phyloP scores from a whole-genome alignment of 2,888 invertebrate species.

The Itoplectis maculator region DNA sequence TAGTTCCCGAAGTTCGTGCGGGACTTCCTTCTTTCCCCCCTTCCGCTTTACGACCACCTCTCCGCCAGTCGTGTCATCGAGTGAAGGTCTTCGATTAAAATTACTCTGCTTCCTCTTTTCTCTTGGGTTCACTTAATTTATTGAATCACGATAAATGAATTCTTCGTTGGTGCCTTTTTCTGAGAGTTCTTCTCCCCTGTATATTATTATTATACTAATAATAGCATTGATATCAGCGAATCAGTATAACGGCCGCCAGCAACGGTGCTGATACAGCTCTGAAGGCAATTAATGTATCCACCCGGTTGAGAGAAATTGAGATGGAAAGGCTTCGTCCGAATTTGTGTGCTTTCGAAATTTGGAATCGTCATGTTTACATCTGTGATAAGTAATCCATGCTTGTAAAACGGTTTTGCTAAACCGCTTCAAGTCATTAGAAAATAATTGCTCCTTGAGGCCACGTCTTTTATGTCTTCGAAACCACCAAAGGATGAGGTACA shows the following conservation, averaged over 20 bases:
- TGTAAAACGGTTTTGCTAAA: not conserved
- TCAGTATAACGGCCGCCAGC: slow-evolving; percentile 1
- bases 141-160: slow-evolving; percentile 49
- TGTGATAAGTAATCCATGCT: not conserved
- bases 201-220: slow-evolving; percentile 9
- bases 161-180: slow-evolving; percentile 12
- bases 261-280: not conserved
- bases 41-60: slow-evolving; percentile 2
- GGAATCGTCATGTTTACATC: not conserved
- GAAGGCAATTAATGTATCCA: slow-evolving; percentile 1
- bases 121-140: slow-evolving; percentile 41
- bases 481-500: too few relatives aligned
- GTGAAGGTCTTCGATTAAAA: slow-evolving; percentile 17
- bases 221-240: not conserved
- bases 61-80: slow-evolving; percentile 23
- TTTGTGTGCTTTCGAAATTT: not conserved
- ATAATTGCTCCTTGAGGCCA: not conserved
- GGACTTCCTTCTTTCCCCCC: slow-evolving; percentile 33
- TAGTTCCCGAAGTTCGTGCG: slow-evolving; percentile 15
- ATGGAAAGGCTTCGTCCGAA: not conserved
- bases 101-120: slow-evolving; percentile 26
- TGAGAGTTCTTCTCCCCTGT: not conserved
- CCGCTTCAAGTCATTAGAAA: not conserved
- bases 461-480: too few relatives aligned
- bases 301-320: not conserved